These are phyloP conservation scores for Chrysogorgia sp. DNA, from an alignment of 92 coral and sea anemone species.

Conservation along the genomic window DNA sequence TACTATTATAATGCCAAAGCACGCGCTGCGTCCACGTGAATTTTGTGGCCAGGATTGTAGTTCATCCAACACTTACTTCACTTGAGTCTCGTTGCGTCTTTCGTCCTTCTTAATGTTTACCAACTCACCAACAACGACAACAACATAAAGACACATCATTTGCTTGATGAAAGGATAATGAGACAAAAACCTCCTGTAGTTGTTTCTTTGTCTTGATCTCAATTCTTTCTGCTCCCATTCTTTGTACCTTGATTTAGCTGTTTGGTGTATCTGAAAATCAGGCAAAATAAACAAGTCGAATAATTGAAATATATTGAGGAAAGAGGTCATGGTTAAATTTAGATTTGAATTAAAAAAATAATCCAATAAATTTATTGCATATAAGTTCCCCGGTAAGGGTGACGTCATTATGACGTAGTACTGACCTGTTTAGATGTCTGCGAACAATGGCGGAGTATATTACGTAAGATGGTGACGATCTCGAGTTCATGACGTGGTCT, in stretches of 20 bases:
- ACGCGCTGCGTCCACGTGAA: too few relatives aligned
- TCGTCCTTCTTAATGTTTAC: slow-evolving; percentile 10
- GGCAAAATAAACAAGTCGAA: too few relatives aligned
- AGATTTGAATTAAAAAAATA: too few relatives aligned
- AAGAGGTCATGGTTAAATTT: too few relatives aligned
- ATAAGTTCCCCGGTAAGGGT: too few relatives aligned
- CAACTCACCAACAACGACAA: slow-evolving; percentile 58
- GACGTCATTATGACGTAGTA: neutral
- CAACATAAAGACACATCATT: slow-evolving; percentile 52
- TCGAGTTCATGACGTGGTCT: slow-evolving; percentile 73
- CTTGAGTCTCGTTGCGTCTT: neutral
- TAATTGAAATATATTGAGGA: too few relatives aligned
- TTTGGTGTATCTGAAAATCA: slow-evolving; percentile 58
- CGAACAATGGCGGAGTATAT: slow-evolving; percentile 61
- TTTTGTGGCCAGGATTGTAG: too few relatives aligned
- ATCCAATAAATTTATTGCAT: too few relatives aligned
- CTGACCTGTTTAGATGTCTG: slow-evolving; percentile 71
- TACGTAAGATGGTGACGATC: slow-evolving; percentile 62
- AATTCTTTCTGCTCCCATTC: slow-evolving; percentile 76
- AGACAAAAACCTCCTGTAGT: slow-evolving; percentile 73
- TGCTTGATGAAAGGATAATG: slow-evolving; percentile 60
- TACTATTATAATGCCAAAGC: too few relatives aligned
- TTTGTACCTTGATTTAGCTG: slow-evolving; percentile 59
- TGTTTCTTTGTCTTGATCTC: slow-evolving; percentile 81
- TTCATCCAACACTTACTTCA: slow-evolving; percentile 69